Evolutionary conservation across 2,113 vertebrate genomes (phyloP), one percentile per base, ranked within the genome.

Genomic region (Trogon melanurus): DNA sequence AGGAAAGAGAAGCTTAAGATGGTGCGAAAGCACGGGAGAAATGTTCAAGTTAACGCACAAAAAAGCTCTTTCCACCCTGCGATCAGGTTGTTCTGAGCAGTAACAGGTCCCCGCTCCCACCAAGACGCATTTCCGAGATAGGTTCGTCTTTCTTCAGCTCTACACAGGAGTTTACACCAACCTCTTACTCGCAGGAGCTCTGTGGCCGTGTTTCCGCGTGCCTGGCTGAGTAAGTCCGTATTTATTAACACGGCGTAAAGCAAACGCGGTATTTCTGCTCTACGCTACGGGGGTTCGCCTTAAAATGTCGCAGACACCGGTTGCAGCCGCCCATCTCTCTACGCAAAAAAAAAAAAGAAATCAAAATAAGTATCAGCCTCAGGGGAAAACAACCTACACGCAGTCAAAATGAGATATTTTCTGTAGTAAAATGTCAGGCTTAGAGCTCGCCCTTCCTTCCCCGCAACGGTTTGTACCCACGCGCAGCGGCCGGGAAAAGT

Each of bases 381-480:
- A 64, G 22, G 51, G 78, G 60, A 21, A 65, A 69, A 75, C 83
- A 87, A 92, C 65, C 60, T 83, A 93, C 66, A 72, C 41, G 60
- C n/a, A 79, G 83, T 89, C 93, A 82, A 76, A 88, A 93, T 88
- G 94, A 97, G 89, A 48, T 96, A 85, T 91, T 76, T 83, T 57
- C 41, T 45, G 89, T 90, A 96, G 91, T 93, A 86, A 96, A 88
- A 69, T 79, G 76, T 85, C 78, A 86, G 53, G 48, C 11, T 25
- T 79, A 20, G 91, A 92, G 74, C 69, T 62, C 67, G 79, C 54
- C 62, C 7, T 56, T 45, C n/a, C 62, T 74, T 58, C 65, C 67
- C 74, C 45, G 79, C 74, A 60, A 53, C 6, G 4, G 44, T 21
- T 32, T 67, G 72, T 21, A 67, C 50, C 29, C 13, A 41, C 41